Evolutionary conservation across 2,888 invertebrate genomes (phyloP), one percentile per base, ranked within the genome.

Genomic region (Bugula neritina): DNA sequence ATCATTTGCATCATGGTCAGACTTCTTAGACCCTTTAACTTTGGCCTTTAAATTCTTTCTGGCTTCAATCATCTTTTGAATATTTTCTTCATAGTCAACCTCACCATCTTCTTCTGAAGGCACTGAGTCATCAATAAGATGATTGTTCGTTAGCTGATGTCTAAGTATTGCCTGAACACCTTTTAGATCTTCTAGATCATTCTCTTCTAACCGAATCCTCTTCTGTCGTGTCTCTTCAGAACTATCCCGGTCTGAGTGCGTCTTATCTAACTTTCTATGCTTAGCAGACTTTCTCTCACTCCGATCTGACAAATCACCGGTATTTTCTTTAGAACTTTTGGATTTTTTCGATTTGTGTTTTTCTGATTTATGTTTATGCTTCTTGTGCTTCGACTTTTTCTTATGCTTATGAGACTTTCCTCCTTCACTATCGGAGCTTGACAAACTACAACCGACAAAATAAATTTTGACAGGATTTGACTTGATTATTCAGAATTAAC

Each of bases 101-200:
- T 83, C 83, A 1, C 81, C 83, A 69, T 82, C 83, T 72, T 82
- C 81, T 72, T 82, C 82, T 0, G 81, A 81, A n/a, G 74, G 71
- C 0, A 71, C 74, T 74, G 81, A 81, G 55, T 78, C 79, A 71
- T 79, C 77, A 72, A 80, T 80, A 31, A 82, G 79, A 71, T 80
- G 76, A 52, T 73, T 75, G n/a, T 79, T 80, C 69, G 78, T 77
- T 5, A 84, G 76, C 73, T 82, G 80, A 25, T 83, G 84, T 73
- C 79, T 78, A 10, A 84, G 75, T 29, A 83, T 78, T 21, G 80
- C 82, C 71, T 83, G 77, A 5, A 83, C 81, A 35, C 80, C 80
- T 74, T 84, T 84, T 58, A 85, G 76, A 72, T 81, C 81, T 72
- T 81, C 80, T 58, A 84, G 73, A 74, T 82, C 78, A 71, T 73